Base-by-base conservation (phyloP, 2,888 invertebrate genomes). In the Lapara coniferarum region DNA sequence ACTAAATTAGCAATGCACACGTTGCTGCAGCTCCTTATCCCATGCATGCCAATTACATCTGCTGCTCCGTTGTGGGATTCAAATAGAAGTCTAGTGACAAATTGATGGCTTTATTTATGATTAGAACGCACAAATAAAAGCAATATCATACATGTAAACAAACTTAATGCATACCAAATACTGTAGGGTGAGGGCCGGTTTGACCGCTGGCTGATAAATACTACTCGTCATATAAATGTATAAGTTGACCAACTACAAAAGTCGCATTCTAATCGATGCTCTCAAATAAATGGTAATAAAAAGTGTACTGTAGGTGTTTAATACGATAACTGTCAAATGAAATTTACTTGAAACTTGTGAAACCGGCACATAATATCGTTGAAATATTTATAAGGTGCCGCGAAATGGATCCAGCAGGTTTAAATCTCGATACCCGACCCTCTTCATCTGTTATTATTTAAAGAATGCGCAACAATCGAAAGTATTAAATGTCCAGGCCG, bases 401-500 rank as follows among this genome's bases (percentile, higher is more conserved):
- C 19, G 46, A 49, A 63, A 46, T 13, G 7, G 19, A 49, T 46
- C 46, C 46, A 63, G 46, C 59, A 10, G 16, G 59, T 44, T 59
- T 59, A 59, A 44, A 59, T 6, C 59, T n/a, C 59, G 16, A 59
- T 44, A 19, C 44, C 66, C 63, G 66, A 69, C 67, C 72, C 63
- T 49, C 49, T 13, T 63, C 63, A 73, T 74, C 72, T 75, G 72
- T 73, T 77, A 75, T 76, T 77, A 75, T 79, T 78, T 75, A 79
- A 83, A 76, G 76, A 81, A 83, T 84, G 77, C 76, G 79, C 80
- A 78, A 82, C 82, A 86, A 85, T 89, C 81, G 82, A 79, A 85
- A 85, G 86, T 82, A 84, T 86, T 84, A 85, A 86, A 84, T 84
- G 82, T 81, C 82, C 76, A 82, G 84, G 81, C 83, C 86, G 85